These are phyloP conservation scores for Disparrhopalites patrizii DNA, from an alignment of 2,888 invertebrate species.

Conservation along the genomic window DNA sequence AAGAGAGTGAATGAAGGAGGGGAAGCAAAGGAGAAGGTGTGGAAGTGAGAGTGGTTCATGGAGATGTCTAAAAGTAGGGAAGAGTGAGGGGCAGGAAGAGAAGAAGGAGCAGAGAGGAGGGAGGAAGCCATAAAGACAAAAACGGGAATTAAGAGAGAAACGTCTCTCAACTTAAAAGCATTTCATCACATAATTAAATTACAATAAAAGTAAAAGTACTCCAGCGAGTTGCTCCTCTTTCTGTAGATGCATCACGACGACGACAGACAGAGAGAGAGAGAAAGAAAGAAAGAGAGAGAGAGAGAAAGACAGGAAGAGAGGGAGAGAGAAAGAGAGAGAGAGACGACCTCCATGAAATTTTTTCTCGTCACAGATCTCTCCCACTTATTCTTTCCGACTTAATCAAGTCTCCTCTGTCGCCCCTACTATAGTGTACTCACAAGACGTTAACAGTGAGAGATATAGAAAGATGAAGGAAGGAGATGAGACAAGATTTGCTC, in stretches of 20 bases:
- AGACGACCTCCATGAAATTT: slow-evolving; percentile 13
- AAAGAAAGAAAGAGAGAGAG: background rate
- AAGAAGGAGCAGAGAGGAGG: background rate
- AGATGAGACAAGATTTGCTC: too few relatives aligned
- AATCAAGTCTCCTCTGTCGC: too few relatives aligned
- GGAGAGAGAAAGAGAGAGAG: slow-evolving; percentile 1
- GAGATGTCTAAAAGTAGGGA: too few relatives aligned
- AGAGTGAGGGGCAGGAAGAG: background rate
- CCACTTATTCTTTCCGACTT: slow-evolving; percentile 4
- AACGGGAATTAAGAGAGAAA: slow-evolving; percentile 4
- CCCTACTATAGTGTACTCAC: too few relatives aligned
- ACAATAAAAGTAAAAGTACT: slow-evolving; percentile 27
- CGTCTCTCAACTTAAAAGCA: slow-evolving; percentile 17
- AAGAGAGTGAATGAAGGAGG: too few relatives aligned
- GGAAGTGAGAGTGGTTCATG: background rate
- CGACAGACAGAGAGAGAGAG: background rate
- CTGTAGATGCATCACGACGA: too few relatives aligned
- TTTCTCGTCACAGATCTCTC: background rate
- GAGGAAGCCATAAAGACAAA: background rate
- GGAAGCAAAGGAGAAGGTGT: background rate
- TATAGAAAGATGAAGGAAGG: too few relatives aligned
- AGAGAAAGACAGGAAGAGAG: too few relatives aligned
- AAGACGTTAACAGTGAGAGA: too few relatives aligned
- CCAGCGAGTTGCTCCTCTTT: slow-evolving; percentile 15
- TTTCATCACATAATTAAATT: slow-evolving; percentile 28